Evolutionary conservation across 2,888 invertebrate genomes (phyloP).

Genomic region (Apodemia duryi): DNA sequence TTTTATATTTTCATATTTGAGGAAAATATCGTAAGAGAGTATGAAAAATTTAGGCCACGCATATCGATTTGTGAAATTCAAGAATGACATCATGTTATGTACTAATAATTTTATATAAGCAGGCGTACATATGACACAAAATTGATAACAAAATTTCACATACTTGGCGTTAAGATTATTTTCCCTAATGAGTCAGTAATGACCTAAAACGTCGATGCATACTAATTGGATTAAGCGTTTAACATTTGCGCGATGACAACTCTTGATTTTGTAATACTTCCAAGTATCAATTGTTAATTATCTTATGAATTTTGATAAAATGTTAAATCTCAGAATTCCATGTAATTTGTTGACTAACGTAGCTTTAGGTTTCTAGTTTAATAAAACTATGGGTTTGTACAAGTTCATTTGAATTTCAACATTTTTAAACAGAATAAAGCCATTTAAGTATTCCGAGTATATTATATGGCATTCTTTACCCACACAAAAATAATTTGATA

Average conservation of each 20-base stretch:
- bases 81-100: not conserved
- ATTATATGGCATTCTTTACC: not conserved
- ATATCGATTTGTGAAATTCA: not conserved
- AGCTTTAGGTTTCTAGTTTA: not conserved
- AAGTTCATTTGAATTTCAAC: not conserved
- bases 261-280: conserved; percentile 1
- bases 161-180: not conserved
- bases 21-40: too few relatives aligned
- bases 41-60: too few relatives aligned
- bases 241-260: conserved; percentile 3
- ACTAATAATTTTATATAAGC: not conserved
- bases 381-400: not conserved
- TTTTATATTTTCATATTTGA: too few relatives aligned
- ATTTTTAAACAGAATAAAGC: not conserved
- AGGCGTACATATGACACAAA: not conserved
- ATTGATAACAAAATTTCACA: not conserved
- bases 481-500: not conserved
- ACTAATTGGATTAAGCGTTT: conserved; percentile 2
- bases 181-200: conserved; percentile 5
- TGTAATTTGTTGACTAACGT: conserved; percentile 4
- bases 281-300: conserved; percentile 1
- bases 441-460: not conserved
- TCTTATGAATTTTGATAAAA: conserved; percentile 2
- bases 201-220: conserved; percentile 3
- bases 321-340: not conserved